A percentile compares a stretch with the other conserved stretches of the same genome.
These are phyloP conservation scores for Bombus waltoni DNA, from an alignment of 1,140 invertebrate species.

Conservation along the genomic window DNA sequence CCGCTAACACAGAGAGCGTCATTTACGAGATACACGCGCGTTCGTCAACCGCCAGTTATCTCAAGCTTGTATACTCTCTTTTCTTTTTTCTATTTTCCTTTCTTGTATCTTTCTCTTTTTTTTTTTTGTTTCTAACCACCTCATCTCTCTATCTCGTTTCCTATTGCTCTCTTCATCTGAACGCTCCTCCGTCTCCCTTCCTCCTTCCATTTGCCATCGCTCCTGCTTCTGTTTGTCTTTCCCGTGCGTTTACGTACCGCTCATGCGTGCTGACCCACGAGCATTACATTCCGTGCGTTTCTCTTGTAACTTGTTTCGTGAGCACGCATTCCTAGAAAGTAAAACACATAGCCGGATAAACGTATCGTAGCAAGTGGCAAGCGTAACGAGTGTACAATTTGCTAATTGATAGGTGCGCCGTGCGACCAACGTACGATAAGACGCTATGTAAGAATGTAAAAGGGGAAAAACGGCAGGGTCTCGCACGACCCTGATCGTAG, in stretches of 20 bases:
- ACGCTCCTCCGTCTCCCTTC: not conserved
- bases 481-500: conserved; percentile 54
- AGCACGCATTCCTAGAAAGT: not conserved
- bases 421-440: conserved; percentile 21
- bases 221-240: not conserved
- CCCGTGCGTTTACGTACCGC: not conserved
- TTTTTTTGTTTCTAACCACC: not conserved
- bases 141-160: not conserved
- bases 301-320: not conserved
- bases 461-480: not conserved
- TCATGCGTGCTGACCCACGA: conserved; percentile 34
- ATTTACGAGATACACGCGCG: not conserved
- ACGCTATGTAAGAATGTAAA: not conserved
- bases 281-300: conserved; percentile 12
- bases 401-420: not conserved
- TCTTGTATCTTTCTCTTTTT: no score
- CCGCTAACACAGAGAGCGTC: not conserved
- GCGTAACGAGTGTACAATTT: conserved; percentile 22
- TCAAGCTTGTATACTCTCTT: not conserved
- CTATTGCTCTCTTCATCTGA: not conserved
- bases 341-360: not conserved
- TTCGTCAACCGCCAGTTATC: not conserved
- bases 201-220: not conserved
- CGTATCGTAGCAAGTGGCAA: not conserved
- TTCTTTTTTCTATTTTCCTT: not conserved